Percentiles rank a stretch among this genome's conserved stretches.
These are phyloP conservation scores for Dicerorhinus sumatrensis DNA, from an alignment of 2,113 vertebrate genomes.

Conservation along the genomic window DNA sequence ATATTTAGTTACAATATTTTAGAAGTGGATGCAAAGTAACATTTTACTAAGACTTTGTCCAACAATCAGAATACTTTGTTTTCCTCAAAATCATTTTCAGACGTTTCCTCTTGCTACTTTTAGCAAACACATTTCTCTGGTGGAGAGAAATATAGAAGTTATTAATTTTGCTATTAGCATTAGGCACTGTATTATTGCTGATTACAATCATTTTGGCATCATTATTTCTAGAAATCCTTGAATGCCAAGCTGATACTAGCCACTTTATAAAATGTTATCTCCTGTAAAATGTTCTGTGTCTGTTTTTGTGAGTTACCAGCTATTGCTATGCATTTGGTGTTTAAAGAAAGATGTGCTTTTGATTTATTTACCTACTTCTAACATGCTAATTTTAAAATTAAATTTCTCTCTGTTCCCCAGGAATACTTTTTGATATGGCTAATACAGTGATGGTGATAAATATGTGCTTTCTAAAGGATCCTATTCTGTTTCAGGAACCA, in stretches of 20 bases:
- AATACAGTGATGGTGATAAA: not conserved
- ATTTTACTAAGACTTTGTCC: not conserved
- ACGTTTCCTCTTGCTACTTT: not conserved
- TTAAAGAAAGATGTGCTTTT: conserved; percentile 31
- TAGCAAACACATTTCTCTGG: not conserved
- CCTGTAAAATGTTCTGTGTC: not conserved
- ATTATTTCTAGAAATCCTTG: not conserved
- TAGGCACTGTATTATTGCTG: not conserved
- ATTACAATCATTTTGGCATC: not conserved
- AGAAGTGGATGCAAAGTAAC: not conserved
- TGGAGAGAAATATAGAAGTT: not conserved
- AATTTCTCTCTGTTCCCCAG: not conserved
- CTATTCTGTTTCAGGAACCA: not conserved
- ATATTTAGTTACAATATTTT: conserved; percentile 1
- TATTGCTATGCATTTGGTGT: not conserved
- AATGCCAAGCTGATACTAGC: not conserved
- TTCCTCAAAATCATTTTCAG: not conserved
- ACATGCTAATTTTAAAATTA: not conserved
- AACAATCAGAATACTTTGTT: not conserved
- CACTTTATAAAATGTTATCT: not conserved
- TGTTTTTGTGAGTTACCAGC: not conserved
- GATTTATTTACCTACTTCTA: not conserved
- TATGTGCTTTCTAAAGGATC: not conserved
- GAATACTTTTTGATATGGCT: not conserved
- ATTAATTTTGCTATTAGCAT: conserved; percentile 22